phyloP scores from a whole-genome alignment of 1,140 invertebrate species.

The Heliconius eleuchia region DNA sequence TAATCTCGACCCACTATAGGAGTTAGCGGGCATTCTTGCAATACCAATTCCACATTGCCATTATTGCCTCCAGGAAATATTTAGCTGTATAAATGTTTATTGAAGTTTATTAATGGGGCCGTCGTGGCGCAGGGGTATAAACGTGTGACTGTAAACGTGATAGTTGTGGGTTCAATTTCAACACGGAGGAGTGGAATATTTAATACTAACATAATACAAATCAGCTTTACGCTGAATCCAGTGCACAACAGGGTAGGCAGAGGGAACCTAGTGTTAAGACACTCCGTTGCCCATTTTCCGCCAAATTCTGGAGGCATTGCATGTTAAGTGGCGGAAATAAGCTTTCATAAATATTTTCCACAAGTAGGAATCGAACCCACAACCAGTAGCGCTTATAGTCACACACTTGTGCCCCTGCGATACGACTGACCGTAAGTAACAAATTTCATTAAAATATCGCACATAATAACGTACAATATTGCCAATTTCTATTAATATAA shows the following conservation, averaged over 20 bases:
- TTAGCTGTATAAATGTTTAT: background rate
- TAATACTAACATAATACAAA: too few relatives aligned
- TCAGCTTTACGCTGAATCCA: background rate
- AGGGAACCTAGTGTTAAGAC: background rate
- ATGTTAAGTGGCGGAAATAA: too few relatives aligned
- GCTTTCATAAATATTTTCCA: background rate
- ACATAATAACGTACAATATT: background rate
- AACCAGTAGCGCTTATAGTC: background rate
- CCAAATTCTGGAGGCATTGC: background rate
- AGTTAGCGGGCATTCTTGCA: slow-evolving; percentile 4
- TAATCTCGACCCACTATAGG: background rate
- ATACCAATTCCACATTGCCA: background rate
- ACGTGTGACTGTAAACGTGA: background rate
- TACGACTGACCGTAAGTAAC: background rate
- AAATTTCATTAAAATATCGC: background rate
- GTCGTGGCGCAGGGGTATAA: too few relatives aligned
- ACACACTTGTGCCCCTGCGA: background rate
- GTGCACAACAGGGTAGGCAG: background rate
- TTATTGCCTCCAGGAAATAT: background rate
- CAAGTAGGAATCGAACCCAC: background rate
- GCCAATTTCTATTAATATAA: background rate
- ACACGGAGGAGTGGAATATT: background rate
- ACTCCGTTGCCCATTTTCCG: background rate
- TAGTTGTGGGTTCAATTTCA: background rate
- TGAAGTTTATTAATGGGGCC: background rate